phyloP scores from a whole-genome alignment of 2,888 invertebrate genomes.

The Scelioninae gen. 1 region DNA sequence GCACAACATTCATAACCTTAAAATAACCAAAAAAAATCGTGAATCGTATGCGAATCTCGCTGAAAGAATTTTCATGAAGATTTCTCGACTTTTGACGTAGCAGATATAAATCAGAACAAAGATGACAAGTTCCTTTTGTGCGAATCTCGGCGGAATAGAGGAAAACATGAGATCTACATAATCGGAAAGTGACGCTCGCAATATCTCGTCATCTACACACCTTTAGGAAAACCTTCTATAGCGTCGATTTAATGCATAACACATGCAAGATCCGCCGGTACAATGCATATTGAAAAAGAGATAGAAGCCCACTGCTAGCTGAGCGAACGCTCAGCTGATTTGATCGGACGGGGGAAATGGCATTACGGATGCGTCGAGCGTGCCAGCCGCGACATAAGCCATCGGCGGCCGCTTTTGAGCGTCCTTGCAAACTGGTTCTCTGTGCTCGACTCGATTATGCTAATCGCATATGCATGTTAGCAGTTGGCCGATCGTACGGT shows the following conservation, averaged over 20 bases:
- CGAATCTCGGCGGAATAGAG: conserved; percentile 33
- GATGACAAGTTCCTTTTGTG: conserved; percentile 51
- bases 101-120: conserved; percentile 46
- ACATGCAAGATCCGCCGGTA: conserved; percentile 27
- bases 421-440: conserved; percentile 84
- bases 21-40: too few relatives aligned
- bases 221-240: conserved; percentile 36
- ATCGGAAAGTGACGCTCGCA: conserved; percentile 52
- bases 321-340: conserved; percentile 70
- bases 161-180: conserved; percentile 49
- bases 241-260: conserved; percentile 41
- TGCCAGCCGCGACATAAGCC: conserved; percentile 75
- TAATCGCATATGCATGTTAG: conserved; percentile 82
- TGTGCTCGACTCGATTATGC: conserved; percentile 82
- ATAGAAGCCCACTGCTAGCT: too few relatives aligned
- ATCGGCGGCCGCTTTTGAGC: conserved; percentile 79
- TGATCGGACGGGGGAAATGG: conserved; percentile 65
- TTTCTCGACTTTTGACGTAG: conserved; percentile 13
- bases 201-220: conserved; percentile 47
- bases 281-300: conserved; percentile 53
- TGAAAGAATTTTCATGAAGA: conserved; percentile 26
- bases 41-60: conserved; percentile 5
- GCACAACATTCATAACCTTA: too few relatives aligned
- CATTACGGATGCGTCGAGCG: conserved; percentile 81
- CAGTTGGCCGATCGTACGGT: conserved; percentile 78